Conservation (phyloP, 2,888 invertebrate species). For the Unio pictorum region DNA sequence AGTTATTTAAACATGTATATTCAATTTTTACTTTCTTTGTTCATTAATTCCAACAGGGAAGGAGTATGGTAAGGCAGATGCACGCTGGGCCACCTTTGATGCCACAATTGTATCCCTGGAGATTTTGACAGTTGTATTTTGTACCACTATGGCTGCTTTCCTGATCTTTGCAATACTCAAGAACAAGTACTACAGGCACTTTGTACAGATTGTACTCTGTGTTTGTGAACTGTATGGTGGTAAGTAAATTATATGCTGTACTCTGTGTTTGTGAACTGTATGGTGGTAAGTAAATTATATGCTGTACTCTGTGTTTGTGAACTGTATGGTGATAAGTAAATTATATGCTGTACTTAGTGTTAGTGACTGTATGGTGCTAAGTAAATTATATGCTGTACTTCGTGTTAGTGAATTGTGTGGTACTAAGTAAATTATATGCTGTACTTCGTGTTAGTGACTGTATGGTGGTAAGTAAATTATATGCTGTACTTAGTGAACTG, state of each 20-base stretch:
- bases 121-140: constrained; percentile 62
- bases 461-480: too few relatives aligned
- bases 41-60: constrained; percentile 54
- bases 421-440: constrained; percentile 60
- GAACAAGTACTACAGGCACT: constrained; percentile 59
- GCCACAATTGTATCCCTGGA: constrained; percentile 67
- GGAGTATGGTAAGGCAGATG: constrained; percentile 68
- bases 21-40: too few relatives aligned
- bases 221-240: constrained; percentile 69
- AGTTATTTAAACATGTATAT: too few relatives aligned
- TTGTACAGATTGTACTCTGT: constrained; percentile 63
- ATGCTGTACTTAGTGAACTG: too few relatives aligned
- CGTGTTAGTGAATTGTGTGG: constrained; percentile 69
- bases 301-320: constrained; percentile 65
- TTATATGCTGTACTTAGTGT: constrained; percentile 62
- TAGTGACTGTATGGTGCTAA: constrained; percentile 68
- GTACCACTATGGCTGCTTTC: constrained; percentile 51
- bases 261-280: constrained; percentile 68
- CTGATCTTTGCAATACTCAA: constrained; percentile 59
- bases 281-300: constrained; percentile 63
- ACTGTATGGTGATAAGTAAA: constrained; percentile 65
- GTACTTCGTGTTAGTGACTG: constrained; percentile 13
- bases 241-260: constrained; percentile 54
- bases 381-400: constrained; percentile 55
- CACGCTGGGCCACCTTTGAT: constrained; percentile 67